Evolutionary conservation across 2,113 vertebrate species (phyloP), one percentile per base, ranked within the genome.

Genomic region (Alectura lathami): DNA sequence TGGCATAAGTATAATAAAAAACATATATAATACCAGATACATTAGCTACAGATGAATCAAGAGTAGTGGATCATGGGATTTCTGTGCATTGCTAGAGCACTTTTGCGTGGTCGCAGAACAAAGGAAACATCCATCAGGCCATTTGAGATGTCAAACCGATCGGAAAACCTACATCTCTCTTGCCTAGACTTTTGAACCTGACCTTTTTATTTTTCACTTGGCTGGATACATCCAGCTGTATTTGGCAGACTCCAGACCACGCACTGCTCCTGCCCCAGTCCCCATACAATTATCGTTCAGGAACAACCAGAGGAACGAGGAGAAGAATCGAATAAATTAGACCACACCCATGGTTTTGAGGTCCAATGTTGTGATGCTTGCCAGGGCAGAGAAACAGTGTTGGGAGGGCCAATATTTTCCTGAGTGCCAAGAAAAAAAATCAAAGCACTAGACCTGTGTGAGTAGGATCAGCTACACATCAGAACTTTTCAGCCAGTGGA

Each of bases 161-260:
- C 23, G 30, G 94, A 96, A 97, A 97, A 93, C 85, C 91, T 4
- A 34, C 87, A 75, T n/a, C 43, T 93, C 51, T 86, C 91, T 60
- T 16, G 1, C 68, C 83, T 21, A 93, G 94, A 81, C 85, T 94
- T 93, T 90, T 80, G 85, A 96, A 96, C 91, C 68, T 5, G 85
- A 96, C 83, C 85, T 96, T 93, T 91, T 70, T 26, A 27, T 92
- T 95, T 94, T 77, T 54, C 82, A 63, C 72, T 95, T 95, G 95
- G 95, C 95, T 81, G 91, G 38, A 30, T 91, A 57, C 21, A 5
- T 70, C 47, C 60, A 40, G 60, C 26, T 40, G 42, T 45, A 13
- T 91, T 96, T 96, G 96, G 96, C 96, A 96, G 91, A 87, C 47
- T 93, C 34, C 0, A 43, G 91, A 96, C 85, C 95, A 97, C 83